Conservation (phyloP, 2,113 vertebrate genomes). For the Oreocharis arfaki region DNA sequence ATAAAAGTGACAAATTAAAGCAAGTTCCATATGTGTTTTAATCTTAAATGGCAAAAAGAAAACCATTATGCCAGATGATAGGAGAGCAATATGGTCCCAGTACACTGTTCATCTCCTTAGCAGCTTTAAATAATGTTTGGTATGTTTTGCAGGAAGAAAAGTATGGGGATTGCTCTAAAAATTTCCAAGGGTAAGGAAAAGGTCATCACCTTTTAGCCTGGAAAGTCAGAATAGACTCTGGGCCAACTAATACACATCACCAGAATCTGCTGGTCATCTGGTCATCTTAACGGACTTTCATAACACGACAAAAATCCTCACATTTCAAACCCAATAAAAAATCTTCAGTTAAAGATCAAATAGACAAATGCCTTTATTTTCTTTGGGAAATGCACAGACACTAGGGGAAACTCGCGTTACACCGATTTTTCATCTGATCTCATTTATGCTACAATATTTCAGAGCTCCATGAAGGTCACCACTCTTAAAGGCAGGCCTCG, state of each 20-base stretch:
- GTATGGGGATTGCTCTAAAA: neutral
- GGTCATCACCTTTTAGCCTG: neutral
- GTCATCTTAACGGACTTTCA: neutral
- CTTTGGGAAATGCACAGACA: neutral
- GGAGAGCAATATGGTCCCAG: constrained; percentile 41
- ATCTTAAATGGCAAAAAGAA: constrained; percentile 53
- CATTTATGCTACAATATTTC: neutral
- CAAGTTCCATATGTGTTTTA: constrained; percentile 63
- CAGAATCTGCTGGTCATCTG: neutral
- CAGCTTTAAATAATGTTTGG: constrained; percentile 34
- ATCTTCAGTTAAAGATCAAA: neutral
- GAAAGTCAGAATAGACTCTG: neutral
- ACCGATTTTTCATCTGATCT: neutral
- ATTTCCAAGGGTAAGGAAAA: neutral
- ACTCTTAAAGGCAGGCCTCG: neutral
- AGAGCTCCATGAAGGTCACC: neutral
- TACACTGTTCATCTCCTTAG: constrained; percentile 17
- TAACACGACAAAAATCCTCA: neutral
- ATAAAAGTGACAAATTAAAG: constrained; percentile 62
- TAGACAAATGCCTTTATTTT: neutral
- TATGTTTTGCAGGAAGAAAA: neutral
- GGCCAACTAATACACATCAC: neutral
- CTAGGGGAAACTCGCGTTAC: neutral
- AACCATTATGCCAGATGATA: constrained; percentile 47
- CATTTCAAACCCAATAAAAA: neutral